A percentile compares a stretch with the other conserved stretches of the same genome.
phyloP scores from a whole-genome alignment of 2,888 invertebrate species.

The Brachyptera putata region DNA sequence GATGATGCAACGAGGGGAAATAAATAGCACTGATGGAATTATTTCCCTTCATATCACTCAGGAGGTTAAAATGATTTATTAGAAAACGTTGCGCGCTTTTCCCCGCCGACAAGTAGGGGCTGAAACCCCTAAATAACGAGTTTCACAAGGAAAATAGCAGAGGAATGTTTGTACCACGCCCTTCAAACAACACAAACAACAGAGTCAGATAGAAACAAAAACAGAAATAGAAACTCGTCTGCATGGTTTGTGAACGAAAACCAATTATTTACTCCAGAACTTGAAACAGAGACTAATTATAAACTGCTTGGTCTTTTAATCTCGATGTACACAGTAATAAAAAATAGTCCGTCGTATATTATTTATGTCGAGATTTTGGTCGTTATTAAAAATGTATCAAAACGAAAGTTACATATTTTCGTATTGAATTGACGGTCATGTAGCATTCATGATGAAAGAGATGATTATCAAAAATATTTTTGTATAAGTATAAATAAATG shows the following conservation, averaged over 20 bases:
- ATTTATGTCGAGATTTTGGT: too few species aligned
- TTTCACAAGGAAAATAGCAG: slow-evolving; percentile 3
- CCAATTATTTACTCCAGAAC: slow-evolving; percentile 2
- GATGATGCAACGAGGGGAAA: slow-evolving; percentile 13
- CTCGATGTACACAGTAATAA: background rate
- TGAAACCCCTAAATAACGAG: slow-evolving; percentile 25
- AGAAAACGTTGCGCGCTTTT: slow-evolving; percentile 19
- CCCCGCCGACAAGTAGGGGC: slow-evolving; percentile 19
- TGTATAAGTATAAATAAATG: background rate
- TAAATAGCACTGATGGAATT: slow-evolving; percentile 10
- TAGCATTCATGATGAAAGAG: slow-evolving; percentile 5
- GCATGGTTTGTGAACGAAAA: background rate
- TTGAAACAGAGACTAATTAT: background rate
- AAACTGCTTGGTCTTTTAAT: background rate
- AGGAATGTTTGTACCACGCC: slow-evolving; percentile 21
- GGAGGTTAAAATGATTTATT: slow-evolving; percentile 29
- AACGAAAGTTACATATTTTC: background rate
- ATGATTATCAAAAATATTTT: background rate
- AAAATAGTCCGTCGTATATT: too few species aligned
- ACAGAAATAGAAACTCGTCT: background rate
- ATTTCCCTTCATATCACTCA: slow-evolving; percentile 25
- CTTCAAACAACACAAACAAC: background rate
- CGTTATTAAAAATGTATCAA: background rate
- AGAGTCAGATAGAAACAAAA: background rate
- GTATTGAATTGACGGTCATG: background rate